Conservation (phyloP, 2,113 vertebrate species). For the Oreochromis aureus region DNA sequence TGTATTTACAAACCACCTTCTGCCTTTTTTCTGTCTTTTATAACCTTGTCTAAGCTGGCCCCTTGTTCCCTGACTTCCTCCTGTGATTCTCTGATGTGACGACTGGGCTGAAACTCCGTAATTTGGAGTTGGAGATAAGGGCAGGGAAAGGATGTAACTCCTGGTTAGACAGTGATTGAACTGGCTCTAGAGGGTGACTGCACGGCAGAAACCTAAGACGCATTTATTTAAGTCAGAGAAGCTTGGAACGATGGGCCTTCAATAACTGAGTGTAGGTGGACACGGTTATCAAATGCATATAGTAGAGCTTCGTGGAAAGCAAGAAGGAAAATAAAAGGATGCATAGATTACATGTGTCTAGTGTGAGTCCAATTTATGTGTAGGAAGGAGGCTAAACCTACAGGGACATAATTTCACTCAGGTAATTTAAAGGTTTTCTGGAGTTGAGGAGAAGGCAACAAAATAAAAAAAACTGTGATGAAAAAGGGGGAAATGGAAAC, state of each 20-base stretch:
- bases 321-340: slow-evolving; percentile 11
- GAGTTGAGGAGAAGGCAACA: background rate
- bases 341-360: background rate
- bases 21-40: slow-evolving; percentile 7
- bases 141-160: slow-evolving; percentile 51
- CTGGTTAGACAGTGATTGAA: slow-evolving; percentile 58
- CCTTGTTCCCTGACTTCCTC: background rate
- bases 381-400: background rate
- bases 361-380: background rate
- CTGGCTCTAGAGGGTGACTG: slow-evolving; percentile 47
- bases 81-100: slow-evolving; percentile 11
- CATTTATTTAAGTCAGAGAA: slow-evolving; percentile 37
- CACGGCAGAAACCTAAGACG: slow-evolving; percentile 1
- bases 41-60: slow-evolving; percentile 28
- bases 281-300: slow-evolving; percentile 6
- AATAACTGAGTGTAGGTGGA: background rate
- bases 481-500: background rate
- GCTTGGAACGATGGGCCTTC: background rate
- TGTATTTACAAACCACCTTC: slow-evolving; percentile 1
- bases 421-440: background rate
- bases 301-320: slow-evolving; percentile 6
- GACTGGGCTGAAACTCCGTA: slow-evolving; percentile 25
- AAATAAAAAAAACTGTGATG: background rate
- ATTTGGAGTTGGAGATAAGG: slow-evolving; percentile 57
- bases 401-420: background rate